phyloP scores from a whole-genome alignment of 1,140 invertebrate species.

The Goniozus legneri region DNA sequence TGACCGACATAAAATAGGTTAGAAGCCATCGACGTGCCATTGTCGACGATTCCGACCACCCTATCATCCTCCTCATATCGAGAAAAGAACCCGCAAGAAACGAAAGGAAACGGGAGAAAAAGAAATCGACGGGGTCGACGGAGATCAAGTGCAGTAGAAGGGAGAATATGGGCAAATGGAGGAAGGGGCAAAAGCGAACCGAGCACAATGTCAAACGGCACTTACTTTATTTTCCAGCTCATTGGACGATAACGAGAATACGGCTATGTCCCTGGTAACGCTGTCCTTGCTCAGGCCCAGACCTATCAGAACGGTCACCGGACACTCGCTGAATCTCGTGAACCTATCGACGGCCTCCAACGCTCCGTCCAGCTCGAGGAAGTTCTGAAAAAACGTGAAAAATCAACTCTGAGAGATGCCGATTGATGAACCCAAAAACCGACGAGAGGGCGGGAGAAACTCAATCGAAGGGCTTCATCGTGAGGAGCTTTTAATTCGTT shows the following conservation, averaged over 20 bases:
- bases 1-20: neutral
- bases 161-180: too few species aligned
- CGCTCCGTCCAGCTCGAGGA: constrained; percentile 47
- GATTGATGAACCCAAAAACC: too few species aligned
- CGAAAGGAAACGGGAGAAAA: constrained; percentile 4
- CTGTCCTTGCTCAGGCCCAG: constrained; percentile 45
- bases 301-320: constrained; percentile 54
- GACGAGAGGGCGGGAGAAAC: too few species aligned
- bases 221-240: constrained; percentile 41
- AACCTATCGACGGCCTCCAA: constrained; percentile 51
- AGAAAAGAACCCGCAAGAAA: too few species aligned
- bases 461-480: too few species aligned
- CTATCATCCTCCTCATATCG: too few species aligned
- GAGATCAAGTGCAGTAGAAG: too few species aligned
- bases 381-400: constrained; percentile 47
- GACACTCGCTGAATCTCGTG: constrained; percentile 38
- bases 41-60: neutral
- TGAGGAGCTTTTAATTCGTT: too few species aligned
- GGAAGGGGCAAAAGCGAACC: neutral
- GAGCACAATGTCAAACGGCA: constrained; percentile 20
- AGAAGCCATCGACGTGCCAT: neutral
- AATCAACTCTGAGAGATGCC: too few species aligned
- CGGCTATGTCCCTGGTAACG: constrained; percentile 55
- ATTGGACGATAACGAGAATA: constrained; percentile 45
- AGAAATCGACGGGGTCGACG: neutral